Evolutionary conservation across 2,797 vertebrate genomes (phyloP).

Genomic region (Distichodus sexfasciatus): DNA sequence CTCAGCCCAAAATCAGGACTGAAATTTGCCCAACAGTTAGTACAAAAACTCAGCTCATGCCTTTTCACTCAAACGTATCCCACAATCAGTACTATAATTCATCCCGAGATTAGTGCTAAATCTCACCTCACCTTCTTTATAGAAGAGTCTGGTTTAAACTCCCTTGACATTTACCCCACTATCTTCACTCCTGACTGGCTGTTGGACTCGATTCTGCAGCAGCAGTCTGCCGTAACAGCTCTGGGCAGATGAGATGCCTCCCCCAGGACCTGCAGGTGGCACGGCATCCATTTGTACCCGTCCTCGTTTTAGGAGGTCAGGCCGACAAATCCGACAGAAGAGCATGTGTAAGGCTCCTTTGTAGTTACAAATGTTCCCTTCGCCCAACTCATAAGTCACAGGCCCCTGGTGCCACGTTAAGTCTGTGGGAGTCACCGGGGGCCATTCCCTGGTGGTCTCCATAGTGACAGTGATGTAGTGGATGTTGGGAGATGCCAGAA

Average conservation of each 20-base stretch:
- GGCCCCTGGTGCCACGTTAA: conserved; percentile 59
- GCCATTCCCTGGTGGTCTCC: conserved; percentile 79
- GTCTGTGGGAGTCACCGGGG: conserved; percentile 63
- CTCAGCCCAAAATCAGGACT: no score
- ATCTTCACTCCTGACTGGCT: no score
- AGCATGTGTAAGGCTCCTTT: conserved; percentile 44
- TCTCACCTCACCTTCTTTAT: no score
- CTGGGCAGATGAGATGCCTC: conserved; percentile 49
- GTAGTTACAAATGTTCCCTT: conserved; percentile 46
- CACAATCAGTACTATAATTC: no score
- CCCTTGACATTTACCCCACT: no score
- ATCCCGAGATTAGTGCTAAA: no score
- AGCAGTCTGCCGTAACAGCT: neutral
- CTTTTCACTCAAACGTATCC: no score
- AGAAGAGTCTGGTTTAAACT: no score
- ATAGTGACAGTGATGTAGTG: conserved; percentile 86
- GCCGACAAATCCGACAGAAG: conserved; percentile 65
- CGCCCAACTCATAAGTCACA: conserved; percentile 69
- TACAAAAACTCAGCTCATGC: no score
- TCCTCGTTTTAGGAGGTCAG: conserved; percentile 59
- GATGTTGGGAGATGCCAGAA: conserved; percentile 75
- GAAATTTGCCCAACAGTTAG: no score
- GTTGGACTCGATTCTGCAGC: neutral
- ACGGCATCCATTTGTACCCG: conserved; percentile 65
- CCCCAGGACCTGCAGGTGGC: conserved; percentile 55